A percentile compares a stretch with the other conserved stretches of the same genome.
Evolutionary conservation across 2,797 vertebrate genomes (phyloP).

Genomic region (Bradypus variegatus): DNA sequence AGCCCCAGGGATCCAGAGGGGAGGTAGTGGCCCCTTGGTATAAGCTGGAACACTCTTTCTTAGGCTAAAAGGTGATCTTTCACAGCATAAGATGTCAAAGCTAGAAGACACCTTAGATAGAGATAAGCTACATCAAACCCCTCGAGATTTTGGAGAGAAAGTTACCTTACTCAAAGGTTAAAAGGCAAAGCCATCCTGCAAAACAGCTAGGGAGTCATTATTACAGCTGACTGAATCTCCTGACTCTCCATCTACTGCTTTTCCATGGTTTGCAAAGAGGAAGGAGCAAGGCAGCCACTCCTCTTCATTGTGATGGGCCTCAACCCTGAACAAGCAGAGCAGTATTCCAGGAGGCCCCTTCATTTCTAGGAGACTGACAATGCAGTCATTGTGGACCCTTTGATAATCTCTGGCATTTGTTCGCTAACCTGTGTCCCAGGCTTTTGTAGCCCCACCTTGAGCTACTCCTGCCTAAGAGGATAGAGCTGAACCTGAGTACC

Average conservation of each 20-base stretch:
- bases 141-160: neutral
- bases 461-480: neutral
- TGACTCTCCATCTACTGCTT: neutral
- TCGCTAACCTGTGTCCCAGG: neutral
- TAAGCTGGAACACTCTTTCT: neutral
- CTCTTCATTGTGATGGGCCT: neutral
- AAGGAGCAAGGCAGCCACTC: neutral
- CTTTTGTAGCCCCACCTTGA: neutral
- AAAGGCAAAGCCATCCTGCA: slow-evolving; percentile 11
- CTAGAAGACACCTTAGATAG: neutral
- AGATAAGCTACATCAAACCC: neutral
- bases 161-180: slow-evolving; percentile 7
- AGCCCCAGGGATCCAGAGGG: neutral
- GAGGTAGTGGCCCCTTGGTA: neutral
- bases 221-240: neutral
- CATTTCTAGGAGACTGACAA: neutral
- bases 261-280: neutral
- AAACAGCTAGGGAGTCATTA: neutral
- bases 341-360: neutral
- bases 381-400: neutral
- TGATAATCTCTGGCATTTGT: neutral
- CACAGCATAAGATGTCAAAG: neutral
- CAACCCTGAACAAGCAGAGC: neutral
- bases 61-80: neutral
- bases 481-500: neutral